Evolutionary conservation across 2,113 vertebrate genomes (phyloP).

Genomic region (Epinephelus lanceolatus): DNA sequence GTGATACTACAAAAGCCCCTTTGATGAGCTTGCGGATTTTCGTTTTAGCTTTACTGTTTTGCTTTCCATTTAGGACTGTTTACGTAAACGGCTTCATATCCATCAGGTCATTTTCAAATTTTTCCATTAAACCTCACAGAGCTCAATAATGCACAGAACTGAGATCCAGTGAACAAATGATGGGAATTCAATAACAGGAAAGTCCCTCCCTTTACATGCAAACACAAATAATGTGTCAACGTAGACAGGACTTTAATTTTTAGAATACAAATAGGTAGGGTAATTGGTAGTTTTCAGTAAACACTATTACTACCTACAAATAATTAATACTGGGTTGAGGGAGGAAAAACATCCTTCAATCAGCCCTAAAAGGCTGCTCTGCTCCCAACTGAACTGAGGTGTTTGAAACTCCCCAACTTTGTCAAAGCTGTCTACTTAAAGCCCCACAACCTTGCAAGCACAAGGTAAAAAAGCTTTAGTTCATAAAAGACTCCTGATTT

Average conservation of each 20-base stretch:
- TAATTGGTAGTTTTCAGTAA: neutral
- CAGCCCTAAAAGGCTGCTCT: neutral
- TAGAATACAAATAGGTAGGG: neutral
- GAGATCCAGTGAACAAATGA: neutral
- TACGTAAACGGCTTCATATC: neutral
- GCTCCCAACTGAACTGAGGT: neutral
- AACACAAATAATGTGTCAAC: neutral
- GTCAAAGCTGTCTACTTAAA: neutral
- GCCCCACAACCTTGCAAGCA: neutral
- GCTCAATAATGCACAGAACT: neutral
- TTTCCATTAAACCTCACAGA: neutral
- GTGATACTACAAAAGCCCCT: neutral
- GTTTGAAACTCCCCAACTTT: neutral
- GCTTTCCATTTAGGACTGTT: neutral
- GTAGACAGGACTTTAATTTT: neutral
- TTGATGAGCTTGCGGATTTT: slow-evolving; percentile 14
- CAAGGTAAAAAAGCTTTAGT: neutral
- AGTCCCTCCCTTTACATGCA: neutral
- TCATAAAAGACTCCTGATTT: neutral
- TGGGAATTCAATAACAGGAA: neutral
- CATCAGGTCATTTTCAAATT: neutral
- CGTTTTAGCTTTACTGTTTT: neutral
- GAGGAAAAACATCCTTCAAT: neutral
- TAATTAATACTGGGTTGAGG: neutral
- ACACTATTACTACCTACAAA: neutral